Base-by-base conservation (phyloP, 2,113 vertebrate genomes). In the Tympanuchus pallidicinctus region DNA sequence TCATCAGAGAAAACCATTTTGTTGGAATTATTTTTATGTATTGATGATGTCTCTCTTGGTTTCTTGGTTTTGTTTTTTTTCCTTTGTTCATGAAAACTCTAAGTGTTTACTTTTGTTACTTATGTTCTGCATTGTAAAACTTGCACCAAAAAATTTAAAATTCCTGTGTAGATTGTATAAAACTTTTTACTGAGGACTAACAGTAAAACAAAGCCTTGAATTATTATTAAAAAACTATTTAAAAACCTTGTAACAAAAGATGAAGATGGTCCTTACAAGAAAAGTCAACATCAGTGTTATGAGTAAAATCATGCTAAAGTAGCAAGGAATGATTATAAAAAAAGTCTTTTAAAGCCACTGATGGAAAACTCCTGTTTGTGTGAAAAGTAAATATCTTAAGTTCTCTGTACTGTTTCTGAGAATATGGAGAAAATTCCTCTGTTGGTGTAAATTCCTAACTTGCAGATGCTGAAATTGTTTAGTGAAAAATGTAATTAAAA, bases 271-370 rank as follows among this genome's bases (percentile, higher is more conserved):
- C 81, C 24, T 79, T 93, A 80, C 50, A 69, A 71, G 74, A 84
- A 45, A 16, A 71, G 61, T 88, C 78, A 70, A 80, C 66, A 69
- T 71, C 52, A 91, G 67, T 1, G 8, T 93, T 95, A 93, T 81
- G 73, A 95, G 56, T 14, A 75, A 95, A 95, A 95, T 91, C 89
- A 94, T 81, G 47, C 86, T 91, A 73, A 91, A 88, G 72, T 83
- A 80, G 70, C 24, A 60, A 90, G 59, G 50, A 93, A 64, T 48
- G 48, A 80, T 91, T 95, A 96, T 79, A 17, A 92, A 94, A 95
- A 69, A 88, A 32, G 77, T 70, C 71, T 84, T 92, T 64, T 81
- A 89, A 94, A 91, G 61, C 71, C 74, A 56, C 60, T 66, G 83
- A 94, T 75, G 57, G 40, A 22, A 77, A 95, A 85, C 76, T 77